Conservation (phyloP, 1,140 invertebrate genomes). For the Euglossa dilemma region DNA sequence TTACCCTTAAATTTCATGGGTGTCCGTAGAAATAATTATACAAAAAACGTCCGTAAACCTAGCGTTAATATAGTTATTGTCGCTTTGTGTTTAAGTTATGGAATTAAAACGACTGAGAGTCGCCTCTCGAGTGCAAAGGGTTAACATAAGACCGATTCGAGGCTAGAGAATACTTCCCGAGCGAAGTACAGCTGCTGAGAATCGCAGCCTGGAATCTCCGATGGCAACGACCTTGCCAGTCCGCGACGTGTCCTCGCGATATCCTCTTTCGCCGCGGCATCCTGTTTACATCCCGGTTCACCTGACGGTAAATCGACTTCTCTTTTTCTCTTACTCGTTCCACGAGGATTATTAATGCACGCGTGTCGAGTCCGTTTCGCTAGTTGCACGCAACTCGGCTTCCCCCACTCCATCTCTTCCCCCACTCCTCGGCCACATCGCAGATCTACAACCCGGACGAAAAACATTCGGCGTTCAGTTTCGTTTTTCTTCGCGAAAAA, state of each 20-base stretch:
- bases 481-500: background rate
- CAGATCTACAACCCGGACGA: background rate
- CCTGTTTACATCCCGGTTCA: slow-evolving; percentile 60
- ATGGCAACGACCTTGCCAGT: slow-evolving; percentile 54
- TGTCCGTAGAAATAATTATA: too few species aligned
- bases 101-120: too few species aligned
- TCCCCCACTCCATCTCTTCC: background rate
- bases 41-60: too few species aligned
- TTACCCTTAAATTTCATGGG: too few species aligned
- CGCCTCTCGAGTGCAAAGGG: too few species aligned
- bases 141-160: background rate
- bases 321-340: slow-evolving; percentile 36
- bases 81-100: too few species aligned
- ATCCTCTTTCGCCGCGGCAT: slow-evolving; percentile 43
- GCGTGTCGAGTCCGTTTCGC: slow-evolving; percentile 37
- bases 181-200: background rate
- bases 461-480: slow-evolving; percentile 21
- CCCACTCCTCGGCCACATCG: background rate
- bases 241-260: slow-evolving; percentile 49
- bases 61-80: too few species aligned
- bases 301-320: slow-evolving; percentile 54
- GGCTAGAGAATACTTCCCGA: background rate
- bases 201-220: slow-evolving; percentile 28
- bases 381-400: background rate
- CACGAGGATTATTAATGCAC: slow-evolving; percentile 45